phyloP scores from a whole-genome alignment of 2,113 vertebrate genomes.

The Gila orcuttii region DNA sequence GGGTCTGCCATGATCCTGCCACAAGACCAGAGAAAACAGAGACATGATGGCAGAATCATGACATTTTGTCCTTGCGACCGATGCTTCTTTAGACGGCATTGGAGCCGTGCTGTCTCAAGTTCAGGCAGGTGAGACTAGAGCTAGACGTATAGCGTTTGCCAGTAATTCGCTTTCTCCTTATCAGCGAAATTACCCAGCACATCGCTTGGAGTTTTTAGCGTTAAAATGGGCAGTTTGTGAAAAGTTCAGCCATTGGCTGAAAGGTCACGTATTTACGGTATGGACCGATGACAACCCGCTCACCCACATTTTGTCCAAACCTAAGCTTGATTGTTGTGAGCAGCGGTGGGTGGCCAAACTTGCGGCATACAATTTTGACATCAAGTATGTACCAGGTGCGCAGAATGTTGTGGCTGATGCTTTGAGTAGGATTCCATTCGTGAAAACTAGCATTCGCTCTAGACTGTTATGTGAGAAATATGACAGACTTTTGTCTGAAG shows the following conservation, averaged over 20 bases:
- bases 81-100: conserved; percentile 19
- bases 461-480: neutral
- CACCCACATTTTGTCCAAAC: neutral
- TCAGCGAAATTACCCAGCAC: conserved; percentile 28
- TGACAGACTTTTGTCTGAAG: neutral
- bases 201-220: conserved; percentile 23
- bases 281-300: neutral
- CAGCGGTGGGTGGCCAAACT: neutral
- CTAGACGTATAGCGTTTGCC: neutral
- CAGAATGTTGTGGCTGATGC: neutral
- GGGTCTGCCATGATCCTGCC: too few relatives aligned
- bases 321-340: conserved; percentile 18
- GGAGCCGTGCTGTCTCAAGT: conserved; percentile 15
- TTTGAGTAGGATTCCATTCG: neutral
- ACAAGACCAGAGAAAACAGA: too few relatives aligned
- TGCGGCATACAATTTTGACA: neutral
- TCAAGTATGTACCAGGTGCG: neutral
- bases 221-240: neutral
- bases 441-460: neutral
- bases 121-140: neutral
- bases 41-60: too few relatives aligned
- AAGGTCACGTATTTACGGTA: neutral
- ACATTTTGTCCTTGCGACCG: neutral
- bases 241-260: neutral
- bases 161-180: conserved; percentile 16